Evolutionary conservation across 2,797 vertebrate genomes (phyloP), one percentile per base, ranked within the genome.

Genomic region (Dipus sagitta): DNA sequence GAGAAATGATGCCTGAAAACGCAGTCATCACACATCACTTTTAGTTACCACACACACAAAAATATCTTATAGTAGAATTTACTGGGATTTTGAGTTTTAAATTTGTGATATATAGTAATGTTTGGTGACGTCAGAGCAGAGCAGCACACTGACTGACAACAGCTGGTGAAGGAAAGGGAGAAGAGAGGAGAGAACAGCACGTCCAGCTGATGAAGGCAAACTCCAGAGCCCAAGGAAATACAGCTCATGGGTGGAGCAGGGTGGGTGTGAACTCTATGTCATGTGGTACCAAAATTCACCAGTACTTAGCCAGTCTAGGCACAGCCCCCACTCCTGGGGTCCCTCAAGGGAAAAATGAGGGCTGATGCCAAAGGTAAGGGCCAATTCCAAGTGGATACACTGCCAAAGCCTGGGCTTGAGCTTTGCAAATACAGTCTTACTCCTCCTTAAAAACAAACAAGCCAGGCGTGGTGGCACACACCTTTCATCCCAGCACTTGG

Each of bases 21-120:
- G 54, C 54, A 58, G 54, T 58, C 54, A 14, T 58, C 28, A 77
- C 32, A 60, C 32, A 87, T 75, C 6, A 5, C 30, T 26, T 76
- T 84, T 90, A n/a, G 23, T 82, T 76, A 74, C 26, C 52, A 58
- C 54, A 58, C 13, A 47, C 47, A 17, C 13, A 32, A 38, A 72
- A 78, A 15, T 32, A 65, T 54, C 47, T 84, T 82, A 72, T 76
- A 77, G 70, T 75, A 72, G 30, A 10, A 87, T 77, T 62, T 62
- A 70, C n/a, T 34, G 38, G 64, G 83, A 79, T 68, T 72, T 92
- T 47, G 38, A 26, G 64, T 83, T 92, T 82, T 72, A 75, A 58
- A 68, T 82, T 93, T 91, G 47, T 3, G 71, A 2, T 67, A 42
- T 15, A 18, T 65, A 54, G 75, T 68, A 62, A 74, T 21, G 54